Evolutionary conservation across 2,888 invertebrate genomes (phyloP).

Genomic region (Hetaerina titia): DNA sequence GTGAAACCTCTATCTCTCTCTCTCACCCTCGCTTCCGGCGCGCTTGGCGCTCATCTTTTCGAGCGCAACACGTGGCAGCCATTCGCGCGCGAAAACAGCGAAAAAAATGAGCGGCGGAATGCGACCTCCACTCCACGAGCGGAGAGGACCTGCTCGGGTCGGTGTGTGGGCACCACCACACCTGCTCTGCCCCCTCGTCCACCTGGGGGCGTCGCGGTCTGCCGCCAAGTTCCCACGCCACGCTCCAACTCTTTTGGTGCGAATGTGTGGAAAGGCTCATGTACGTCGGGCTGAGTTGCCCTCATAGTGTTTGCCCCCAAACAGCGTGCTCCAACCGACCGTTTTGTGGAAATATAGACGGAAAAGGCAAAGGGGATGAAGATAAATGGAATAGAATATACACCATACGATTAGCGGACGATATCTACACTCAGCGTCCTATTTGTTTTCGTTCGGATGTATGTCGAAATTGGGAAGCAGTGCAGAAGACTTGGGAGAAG

Average conservation of each 20-base stretch:
- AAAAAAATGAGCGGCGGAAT: neutral
- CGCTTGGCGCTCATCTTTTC: neutral
- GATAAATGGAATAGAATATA: too few species aligned
- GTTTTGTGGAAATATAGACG: too few species aligned
- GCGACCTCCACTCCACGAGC: neutral
- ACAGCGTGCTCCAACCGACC: neutral
- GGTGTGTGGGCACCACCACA: too few species aligned
- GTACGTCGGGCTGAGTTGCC: neutral
- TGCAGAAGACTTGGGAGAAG: too few species aligned
- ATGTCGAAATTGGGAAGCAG: too few species aligned
- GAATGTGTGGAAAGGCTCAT: neutral
- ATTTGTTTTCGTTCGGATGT: too few species aligned
- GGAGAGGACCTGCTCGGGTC: too few species aligned
- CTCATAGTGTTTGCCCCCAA: neutral
- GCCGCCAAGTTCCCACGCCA: neutral
- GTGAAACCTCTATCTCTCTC: neutral
- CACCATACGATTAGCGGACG: too few species aligned
- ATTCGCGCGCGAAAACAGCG: neutral
- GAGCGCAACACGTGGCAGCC: conserved; percentile 35
- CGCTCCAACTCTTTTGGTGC: neutral
- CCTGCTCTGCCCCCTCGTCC: neutral
- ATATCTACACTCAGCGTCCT: too few species aligned
- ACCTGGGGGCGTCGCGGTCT: neutral
- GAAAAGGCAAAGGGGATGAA: too few species aligned
- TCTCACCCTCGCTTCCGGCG: neutral